Evolutionary conservation across 2,888 invertebrate species (phyloP), one percentile per base, ranked within the genome.

Genomic region (Tetropium fuscum): DNA sequence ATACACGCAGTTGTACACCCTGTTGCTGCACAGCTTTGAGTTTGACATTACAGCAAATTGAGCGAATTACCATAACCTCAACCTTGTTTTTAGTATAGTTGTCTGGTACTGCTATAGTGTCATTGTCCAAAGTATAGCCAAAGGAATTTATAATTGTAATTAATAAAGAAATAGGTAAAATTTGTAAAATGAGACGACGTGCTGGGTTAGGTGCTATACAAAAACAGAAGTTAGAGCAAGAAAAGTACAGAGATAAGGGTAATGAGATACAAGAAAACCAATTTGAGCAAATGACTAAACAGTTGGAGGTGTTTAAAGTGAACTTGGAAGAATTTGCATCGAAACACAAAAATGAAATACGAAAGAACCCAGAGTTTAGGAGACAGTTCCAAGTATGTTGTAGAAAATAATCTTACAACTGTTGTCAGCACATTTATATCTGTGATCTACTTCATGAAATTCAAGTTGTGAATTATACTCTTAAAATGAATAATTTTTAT

Each of bases 291-390:
- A 91, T 99, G 91, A 90, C 95, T 0, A 93, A 93, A 78, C 98
- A 99, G 80, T 84, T 99, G 82, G 96, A 97, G 61, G 90, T 93
- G 1, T 98, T 99, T 78, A 89, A 94, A 61, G 87, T 87, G 20
- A 95, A 97, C 78, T 83, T 98, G 30, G 97, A 98, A 81, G 95
- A 97, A 71, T 99, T 99, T 80, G 97, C 99, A 0, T 85, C 91
- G 2, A 97, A 97, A 71, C 97, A 99, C 79, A 95, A 95, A 76
- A 92, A 86, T 70, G 97, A 98, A 77, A 99, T 99, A 38, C 91
- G 91, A 68, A 97, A 97, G 80, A 95, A 98, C 80, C 88, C 97
- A 0, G 92, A 94, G 73, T 99, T 99, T 77, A 88, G 99, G 25
- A 86, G 92, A 51, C 97, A 98, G 81, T 99, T 99, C 79, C 97